These are phyloP conservation scores for Selenia dentaria DNA, from an alignment of 2,888 invertebrate species.

Conservation along the genomic window DNA sequence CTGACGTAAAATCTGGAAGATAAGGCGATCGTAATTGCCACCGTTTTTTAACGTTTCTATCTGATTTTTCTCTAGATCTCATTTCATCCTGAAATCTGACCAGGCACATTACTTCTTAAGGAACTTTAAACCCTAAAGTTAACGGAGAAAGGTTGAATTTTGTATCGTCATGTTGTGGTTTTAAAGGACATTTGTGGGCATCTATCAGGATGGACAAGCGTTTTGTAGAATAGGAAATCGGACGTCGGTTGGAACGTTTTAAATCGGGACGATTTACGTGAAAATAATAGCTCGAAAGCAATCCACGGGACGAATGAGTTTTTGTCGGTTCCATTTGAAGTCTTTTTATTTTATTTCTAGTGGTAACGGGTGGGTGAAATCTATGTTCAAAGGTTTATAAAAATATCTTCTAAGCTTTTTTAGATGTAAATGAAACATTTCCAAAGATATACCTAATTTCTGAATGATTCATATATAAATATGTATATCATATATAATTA, in stretches of 20 bases:
- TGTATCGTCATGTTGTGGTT: constrained; percentile 26
- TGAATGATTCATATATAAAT: no score
- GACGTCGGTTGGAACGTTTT: constrained; percentile 70
- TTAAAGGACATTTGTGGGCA: constrained; percentile 52
- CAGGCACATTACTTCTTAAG: constrained; percentile 37
- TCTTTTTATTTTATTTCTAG: constrained; percentile 23
- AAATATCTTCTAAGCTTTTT: neutral
- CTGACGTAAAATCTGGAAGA: constrained; percentile 51
- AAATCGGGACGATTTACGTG: constrained; percentile 75
- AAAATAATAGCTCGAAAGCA: constrained; percentile 69
- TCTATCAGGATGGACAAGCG: constrained; percentile 80
- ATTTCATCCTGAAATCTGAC: constrained; percentile 49
- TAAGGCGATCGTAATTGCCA: constrained; percentile 75
- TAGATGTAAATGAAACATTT: no score
- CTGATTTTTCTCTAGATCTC: constrained; percentile 66
- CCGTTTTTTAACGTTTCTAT: constrained; percentile 79
- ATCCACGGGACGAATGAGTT: constrained; percentile 52
- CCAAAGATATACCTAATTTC: no score
- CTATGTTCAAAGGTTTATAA: neutral
- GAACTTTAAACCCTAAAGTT: constrained; percentile 37
- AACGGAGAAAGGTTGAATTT: constrained; percentile 34
- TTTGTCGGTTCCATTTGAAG: constrained; percentile 37
- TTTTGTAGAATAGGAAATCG: constrained; percentile 78
- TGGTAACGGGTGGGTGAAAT: constrained; percentile 3
- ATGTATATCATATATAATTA: no score